Evolutionary conservation across 2,113 vertebrate species (phyloP).

Genomic region (Pristiophorus japonicus): DNA sequence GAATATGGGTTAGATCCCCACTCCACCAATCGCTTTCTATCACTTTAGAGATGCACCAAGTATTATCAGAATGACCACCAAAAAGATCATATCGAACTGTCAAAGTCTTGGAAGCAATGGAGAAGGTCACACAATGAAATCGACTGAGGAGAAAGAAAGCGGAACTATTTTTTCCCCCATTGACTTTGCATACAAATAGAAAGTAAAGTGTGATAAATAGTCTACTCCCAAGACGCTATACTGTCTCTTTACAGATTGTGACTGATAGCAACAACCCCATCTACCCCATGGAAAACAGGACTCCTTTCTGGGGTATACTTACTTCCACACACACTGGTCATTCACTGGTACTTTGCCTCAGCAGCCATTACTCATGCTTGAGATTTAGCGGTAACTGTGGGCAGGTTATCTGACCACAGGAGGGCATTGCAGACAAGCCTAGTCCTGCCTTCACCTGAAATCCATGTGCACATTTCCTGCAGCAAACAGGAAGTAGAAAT

Average conservation of each 20-base stretch:
- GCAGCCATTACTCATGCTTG: not conserved
- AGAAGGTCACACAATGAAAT: not conserved
- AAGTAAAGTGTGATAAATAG: not conserved
- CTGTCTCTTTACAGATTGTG: not conserved
- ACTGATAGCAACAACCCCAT: not conserved
- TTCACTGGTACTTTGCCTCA: not conserved
- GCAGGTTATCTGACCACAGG: not conserved
- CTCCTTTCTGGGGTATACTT: not conserved
- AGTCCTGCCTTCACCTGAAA: conserved; percentile 2
- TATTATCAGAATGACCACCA: not conserved
- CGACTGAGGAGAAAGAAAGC: not conserved
- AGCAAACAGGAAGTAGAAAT: not conserved
- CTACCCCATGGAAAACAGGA: not conserved
- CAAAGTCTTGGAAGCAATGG: not conserved
- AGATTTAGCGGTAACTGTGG: not conserved
- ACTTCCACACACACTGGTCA: not conserved
- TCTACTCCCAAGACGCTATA: not conserved
- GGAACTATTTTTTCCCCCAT: not conserved
- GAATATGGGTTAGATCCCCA: not conserved
- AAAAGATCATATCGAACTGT: not conserved
- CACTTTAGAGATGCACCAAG: not conserved
- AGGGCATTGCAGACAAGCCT: not conserved
- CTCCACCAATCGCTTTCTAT: not conserved
- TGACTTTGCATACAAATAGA: not conserved
- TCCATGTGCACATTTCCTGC: not conserved